Evolutionary conservation across 2,113 vertebrate genomes (phyloP).

Genomic region (Siphamia tubifer): DNA sequence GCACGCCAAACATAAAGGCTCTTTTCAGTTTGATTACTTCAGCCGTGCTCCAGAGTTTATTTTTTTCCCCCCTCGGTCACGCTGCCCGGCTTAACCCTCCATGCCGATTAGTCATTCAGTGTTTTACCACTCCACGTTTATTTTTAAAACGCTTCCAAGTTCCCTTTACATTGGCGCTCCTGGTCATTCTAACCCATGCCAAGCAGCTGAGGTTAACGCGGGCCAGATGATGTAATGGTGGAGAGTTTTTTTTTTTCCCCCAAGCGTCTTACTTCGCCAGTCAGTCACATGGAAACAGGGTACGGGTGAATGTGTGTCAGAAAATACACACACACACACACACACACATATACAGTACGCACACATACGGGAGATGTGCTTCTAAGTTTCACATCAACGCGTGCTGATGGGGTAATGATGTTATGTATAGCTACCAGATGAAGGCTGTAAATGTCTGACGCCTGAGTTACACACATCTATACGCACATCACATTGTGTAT

Average conservation of each 20-base stretch:
- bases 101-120: conserved; percentile 54
- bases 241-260: conserved; percentile 31
- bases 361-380: background rate
- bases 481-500: background rate
- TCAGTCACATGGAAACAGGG: conserved; percentile 27
- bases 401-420: background rate
- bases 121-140: conserved; percentile 53
- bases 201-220: conserved; percentile 48
- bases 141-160: conserved; percentile 64
- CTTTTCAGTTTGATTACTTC: conserved; percentile 45
- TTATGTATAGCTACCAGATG: conserved; percentile 15
- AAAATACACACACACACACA: background rate
- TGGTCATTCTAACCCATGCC: conserved; percentile 11
- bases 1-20: conserved; percentile 3
- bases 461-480: background rate
- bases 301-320: background rate
- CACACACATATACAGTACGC: too few species aligned
- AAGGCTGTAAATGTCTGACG: conserved; percentile 3
- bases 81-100: conserved; percentile 30
- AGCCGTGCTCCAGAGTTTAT: conserved; percentile 41
- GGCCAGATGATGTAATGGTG: conserved; percentile 57
- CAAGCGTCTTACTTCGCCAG: background rate
- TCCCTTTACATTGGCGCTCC: conserved; percentile 23
- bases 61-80: conserved; percentile 6
- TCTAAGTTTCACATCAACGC: conserved; percentile 16